A percentile compares a stretch with the other conserved stretches of the same genome.
Evolutionary conservation across 2,888 invertebrate species (phyloP).

Genomic region (Itoplectis maculator): DNA sequence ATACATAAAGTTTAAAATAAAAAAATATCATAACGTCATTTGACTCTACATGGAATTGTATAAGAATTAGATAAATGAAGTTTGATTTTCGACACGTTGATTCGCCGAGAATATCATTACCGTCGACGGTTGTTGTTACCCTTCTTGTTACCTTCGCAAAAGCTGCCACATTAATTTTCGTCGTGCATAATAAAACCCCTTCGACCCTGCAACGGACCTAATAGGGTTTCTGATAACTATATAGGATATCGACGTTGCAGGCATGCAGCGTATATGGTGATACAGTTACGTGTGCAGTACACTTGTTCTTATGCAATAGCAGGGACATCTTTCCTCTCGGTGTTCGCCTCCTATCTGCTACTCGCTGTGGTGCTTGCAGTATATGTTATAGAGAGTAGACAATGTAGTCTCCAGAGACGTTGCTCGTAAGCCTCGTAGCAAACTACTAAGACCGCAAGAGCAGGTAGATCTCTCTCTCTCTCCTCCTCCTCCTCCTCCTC

Average conservation of each 20-base stretch:
- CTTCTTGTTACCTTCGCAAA: neutral
- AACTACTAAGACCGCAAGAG: conserved; percentile 45
- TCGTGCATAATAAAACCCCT: neutral
- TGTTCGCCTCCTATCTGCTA: conserved; percentile 29
- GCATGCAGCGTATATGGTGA: neutral
- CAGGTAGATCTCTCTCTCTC: conserved; percentile 55
- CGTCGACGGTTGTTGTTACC: neutral
- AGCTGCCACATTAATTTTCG: neutral
- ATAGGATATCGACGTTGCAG: neutral
- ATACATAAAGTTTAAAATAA: no score
- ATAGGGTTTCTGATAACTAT: conserved; percentile 22
- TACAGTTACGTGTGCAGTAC: conserved; percentile 2
- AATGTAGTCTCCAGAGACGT: conserved; percentile 47
- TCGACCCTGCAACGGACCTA: conserved; percentile 11
- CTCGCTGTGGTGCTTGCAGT: conserved; percentile 34
- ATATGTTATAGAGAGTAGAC: conserved; percentile 44
- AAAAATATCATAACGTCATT: no score
- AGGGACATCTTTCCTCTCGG: conserved; percentile 30
- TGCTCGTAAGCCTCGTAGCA: conserved; percentile 41
- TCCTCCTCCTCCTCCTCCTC: no score
- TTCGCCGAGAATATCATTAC: no score
- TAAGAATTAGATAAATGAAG: neutral
- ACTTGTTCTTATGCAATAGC: conserved; percentile 28
- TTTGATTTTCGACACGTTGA: neutral
- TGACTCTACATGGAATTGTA: neutral